Conservation (phyloP, 1,140 invertebrate species). For the Choristoneura fumiferana region DNA sequence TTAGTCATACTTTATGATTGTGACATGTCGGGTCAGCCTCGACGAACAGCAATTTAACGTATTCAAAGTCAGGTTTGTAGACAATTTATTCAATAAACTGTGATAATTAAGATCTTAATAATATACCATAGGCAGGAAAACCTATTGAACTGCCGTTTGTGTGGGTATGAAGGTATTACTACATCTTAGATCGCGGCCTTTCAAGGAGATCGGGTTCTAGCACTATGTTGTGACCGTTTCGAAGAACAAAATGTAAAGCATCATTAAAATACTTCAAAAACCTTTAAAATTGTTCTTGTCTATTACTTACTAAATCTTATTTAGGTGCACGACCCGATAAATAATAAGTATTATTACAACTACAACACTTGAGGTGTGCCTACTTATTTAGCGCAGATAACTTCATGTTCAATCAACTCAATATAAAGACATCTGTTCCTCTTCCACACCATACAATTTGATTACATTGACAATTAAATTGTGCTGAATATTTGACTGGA, state of each 20-base stretch:
- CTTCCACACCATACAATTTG: too few relatives aligned
- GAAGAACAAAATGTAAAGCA: slow-evolving; percentile 1
- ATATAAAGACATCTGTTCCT: too few relatives aligned
- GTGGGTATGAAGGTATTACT: not conserved
- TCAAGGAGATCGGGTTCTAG: not conserved
- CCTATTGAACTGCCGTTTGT: not conserved
- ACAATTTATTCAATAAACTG: slow-evolving; percentile 1
- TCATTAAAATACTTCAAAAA: too few relatives aligned
- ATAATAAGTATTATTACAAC: too few relatives aligned
- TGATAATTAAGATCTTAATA: slow-evolving; percentile 14
- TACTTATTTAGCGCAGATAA: too few relatives aligned
- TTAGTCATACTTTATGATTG: not conserved
- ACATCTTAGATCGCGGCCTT: not conserved
- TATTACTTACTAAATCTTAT: too few relatives aligned
- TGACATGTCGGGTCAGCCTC: not conserved
- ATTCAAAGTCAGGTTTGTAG: slow-evolving; percentile 16
- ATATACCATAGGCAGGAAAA: slow-evolving; percentile 2
- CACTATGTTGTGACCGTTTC: not conserved
- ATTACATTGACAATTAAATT: too few relatives aligned
- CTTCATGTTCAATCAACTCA: too few relatives aligned
- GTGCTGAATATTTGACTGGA: too few relatives aligned
- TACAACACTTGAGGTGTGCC: too few relatives aligned
- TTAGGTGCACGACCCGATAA: too few relatives aligned
- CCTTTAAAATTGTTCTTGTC: too few relatives aligned
- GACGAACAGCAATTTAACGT: not conserved